These are phyloP conservation scores for Pelecanus crispus DNA, from an alignment of 2,113 vertebrate genomes.

Conservation along the genomic window DNA sequence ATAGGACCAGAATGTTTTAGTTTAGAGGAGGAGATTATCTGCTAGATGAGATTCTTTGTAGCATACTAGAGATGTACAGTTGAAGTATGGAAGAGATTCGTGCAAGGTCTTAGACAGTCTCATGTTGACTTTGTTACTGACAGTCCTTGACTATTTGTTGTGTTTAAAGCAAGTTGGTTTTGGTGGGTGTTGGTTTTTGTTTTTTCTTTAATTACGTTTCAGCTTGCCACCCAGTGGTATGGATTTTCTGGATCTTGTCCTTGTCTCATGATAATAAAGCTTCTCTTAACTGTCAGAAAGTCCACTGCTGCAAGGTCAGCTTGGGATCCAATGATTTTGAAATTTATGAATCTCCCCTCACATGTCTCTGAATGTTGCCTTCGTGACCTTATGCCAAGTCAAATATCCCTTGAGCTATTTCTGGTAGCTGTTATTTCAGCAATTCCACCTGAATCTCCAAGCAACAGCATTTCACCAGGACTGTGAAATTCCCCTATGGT, in stretches of 20 bases:
- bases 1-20: neutral
- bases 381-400: neutral
- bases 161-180: neutral
- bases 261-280: neutral
- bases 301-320: neutral
- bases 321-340: neutral
- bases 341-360: neutral
- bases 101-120: neutral
- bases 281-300: neutral
- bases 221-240: neutral
- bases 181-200: neutral
- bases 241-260: neutral
- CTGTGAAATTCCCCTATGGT: neutral
- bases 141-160: neutral
- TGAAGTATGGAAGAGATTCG: neutral
- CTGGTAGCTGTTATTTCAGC: neutral
- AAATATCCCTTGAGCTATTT: conserved; percentile 15
- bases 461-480: neutral
- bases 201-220: neutral
- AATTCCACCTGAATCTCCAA: neutral
- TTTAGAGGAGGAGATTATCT: neutral
- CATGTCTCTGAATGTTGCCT: neutral
- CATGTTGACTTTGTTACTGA: neutral
- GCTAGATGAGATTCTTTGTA: neutral
- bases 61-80: neutral